A percentile compares a stretch with the other conserved stretches of the same genome.
phyloP scores from a whole-genome alignment of 2,888 invertebrate species.

The Chouioia cunea region DNA sequence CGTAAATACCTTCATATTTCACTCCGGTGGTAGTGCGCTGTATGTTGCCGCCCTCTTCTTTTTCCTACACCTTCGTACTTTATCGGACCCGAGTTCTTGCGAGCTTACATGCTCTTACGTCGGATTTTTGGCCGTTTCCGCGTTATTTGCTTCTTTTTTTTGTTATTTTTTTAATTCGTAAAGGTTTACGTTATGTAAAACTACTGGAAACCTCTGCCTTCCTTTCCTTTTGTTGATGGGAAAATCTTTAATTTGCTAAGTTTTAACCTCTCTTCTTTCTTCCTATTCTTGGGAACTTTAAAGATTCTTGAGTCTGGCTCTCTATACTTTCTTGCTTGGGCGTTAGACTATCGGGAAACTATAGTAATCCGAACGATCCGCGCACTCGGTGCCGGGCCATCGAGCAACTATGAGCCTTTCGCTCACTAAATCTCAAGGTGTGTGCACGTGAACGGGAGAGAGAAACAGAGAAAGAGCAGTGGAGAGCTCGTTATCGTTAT shows the following conservation, averaged over 20 bases:
- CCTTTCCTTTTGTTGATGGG: no score
- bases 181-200: no score
- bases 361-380: constrained; percentile 32
- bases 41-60: not conserved
- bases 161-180: not conserved
- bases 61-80: constrained; percentile 4
- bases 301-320: not conserved
- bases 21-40: constrained; percentile 10
- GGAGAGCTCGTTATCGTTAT: constrained; percentile 43
- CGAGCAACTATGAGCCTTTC: constrained; percentile 27
- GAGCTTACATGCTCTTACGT: constrained; percentile 14
- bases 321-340: not conserved
- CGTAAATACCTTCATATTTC: constrained; percentile 44
- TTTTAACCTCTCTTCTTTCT: no score
- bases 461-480: no score
- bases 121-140: not conserved
- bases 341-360: constrained; percentile 39
- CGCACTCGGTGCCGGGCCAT: constrained; percentile 19
- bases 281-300: no score
- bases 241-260: no score
- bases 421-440: no score
- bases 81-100: constrained; percentile 1
- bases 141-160: not conserved
- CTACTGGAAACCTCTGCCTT: no score
- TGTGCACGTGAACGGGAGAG: not conserved